Evolutionary conservation across 2,797 vertebrate genomes (phyloP).

Genomic region (Cichlasoma orientale): DNA sequence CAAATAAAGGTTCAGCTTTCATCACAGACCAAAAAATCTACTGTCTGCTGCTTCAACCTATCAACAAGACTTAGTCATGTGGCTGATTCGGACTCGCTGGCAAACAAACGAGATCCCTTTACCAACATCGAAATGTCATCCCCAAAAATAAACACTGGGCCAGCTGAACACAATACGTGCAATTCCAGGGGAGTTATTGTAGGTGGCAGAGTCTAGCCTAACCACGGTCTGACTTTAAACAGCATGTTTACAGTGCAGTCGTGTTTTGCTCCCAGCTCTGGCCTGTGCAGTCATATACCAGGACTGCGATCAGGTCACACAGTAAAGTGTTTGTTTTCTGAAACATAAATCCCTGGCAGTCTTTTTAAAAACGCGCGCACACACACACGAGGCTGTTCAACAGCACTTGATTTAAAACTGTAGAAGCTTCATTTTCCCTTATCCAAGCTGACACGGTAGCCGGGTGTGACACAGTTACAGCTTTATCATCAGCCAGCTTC

Average conservation of each 20-base stretch:
- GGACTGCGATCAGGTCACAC: background rate
- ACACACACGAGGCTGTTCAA: background rate
- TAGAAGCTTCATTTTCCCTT: background rate
- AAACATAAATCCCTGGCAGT: background rate
- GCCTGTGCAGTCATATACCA: background rate
- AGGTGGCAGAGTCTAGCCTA: background rate
- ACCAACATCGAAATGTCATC: constrained; percentile 49
- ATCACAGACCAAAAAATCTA: background rate
- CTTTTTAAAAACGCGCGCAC: background rate
- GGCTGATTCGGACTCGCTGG: background rate
- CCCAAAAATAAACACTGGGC: constrained; percentile 57
- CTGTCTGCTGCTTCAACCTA: background rate
- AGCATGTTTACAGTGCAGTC: background rate
- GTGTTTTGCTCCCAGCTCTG: background rate
- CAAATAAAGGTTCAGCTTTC: constrained; percentile 10
- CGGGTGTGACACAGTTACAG: background rate
- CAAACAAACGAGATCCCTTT: constrained; percentile 9
- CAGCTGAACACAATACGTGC: constrained; percentile 47
- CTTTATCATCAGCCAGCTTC: background rate
- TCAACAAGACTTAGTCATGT: background rate
- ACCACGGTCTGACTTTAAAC: background rate
- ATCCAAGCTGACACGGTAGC: background rate
- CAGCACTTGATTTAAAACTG: background rate
- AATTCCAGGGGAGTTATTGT: constrained; percentile 44
- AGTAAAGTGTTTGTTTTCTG: background rate